phyloP scores from a whole-genome alignment of 2,113 vertebrate species.

The Zosterops lateralis region DNA sequence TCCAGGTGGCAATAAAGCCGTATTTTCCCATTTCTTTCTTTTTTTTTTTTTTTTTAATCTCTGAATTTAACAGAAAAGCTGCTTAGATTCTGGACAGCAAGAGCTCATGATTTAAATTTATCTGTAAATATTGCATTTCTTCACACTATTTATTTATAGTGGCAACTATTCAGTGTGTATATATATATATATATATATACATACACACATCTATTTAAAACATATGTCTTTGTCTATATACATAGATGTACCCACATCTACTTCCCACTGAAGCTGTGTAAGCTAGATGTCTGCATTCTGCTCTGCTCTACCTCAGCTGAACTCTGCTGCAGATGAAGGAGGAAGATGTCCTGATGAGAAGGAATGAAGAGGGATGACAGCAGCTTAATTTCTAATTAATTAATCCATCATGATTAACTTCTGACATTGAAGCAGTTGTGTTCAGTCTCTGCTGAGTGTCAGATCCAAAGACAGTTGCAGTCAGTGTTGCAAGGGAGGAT shows the following conservation, averaged over 20 bases:
- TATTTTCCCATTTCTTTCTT: background rate
- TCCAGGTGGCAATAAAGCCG: conserved; percentile 20
- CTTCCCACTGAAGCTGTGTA: background rate
- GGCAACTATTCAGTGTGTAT: background rate
- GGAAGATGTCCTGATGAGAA: background rate
- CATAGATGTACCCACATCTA: background rate
- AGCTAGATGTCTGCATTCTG: background rate
- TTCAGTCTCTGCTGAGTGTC: background rate
- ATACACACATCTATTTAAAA: background rate
- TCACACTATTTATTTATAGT: conserved; percentile 29
- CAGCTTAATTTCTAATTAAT: background rate
- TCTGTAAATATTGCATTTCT: background rate
- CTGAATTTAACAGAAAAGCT: background rate
- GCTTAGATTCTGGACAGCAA: background rate
- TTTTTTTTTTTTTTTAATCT: background rate
- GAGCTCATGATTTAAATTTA: background rate
- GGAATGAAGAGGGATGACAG: background rate
- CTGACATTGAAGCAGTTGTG: background rate
- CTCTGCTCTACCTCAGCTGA: background rate
- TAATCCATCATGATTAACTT: background rate
- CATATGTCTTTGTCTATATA: background rate
- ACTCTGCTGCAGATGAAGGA: background rate
- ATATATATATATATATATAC: background rate
- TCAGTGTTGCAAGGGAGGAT: background rate
- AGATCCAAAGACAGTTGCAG: background rate